Base-by-base conservation (phyloP, 2,797 vertebrate species). In the Monodelphis domestica region DNA sequence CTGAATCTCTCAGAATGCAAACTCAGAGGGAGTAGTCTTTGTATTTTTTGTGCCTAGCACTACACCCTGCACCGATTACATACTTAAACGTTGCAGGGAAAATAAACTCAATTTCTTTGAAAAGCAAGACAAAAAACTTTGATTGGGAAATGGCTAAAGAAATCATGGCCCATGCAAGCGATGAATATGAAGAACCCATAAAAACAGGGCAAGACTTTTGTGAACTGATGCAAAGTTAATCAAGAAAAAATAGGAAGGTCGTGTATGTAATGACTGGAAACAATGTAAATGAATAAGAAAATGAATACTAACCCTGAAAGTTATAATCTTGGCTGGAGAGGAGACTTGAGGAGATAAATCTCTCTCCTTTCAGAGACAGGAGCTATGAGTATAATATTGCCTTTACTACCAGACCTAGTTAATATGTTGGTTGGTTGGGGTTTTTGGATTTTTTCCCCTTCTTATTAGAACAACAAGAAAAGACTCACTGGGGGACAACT, bases 21-120 rank as follows among this genome's bases (percentile, higher is more conserved):
- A 2, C n/a, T 70, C 2, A 63, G 70, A 70, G 63, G 57, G 29
- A 21, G 15, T 21, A 70, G 63, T 38, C 15, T 70, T 70, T 70
- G 2, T 70, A 70, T 21, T n/a, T 70, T n/a, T 38, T 38, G 63
- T 21, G 17, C n/a, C n/a, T 21, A 38, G 33, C 12, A 63, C 12
- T 56, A 11, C 63, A 15, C 12, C 5, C 12, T 15, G 28, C 9
- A 59, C 57, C 11, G 59, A 59, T 14, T n/a, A 70, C 63, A 70
- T 38, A n/a, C n/a, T 21, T 70, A 38, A 70, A 70, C 70, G n/a
- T 38, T 70, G 59, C 63, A 38, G 38, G 21, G 54, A 91, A 91
- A 94, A 92, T n/a, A 51, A 59, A 59, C 29, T 53, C n/a, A 54
- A 59, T 87, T 87, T 15, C 26, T 52, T 88, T 59, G 54, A 91